phyloP scores from a whole-genome alignment of 1,140 invertebrate genomes.

The Heterodera schachtii region DNA sequence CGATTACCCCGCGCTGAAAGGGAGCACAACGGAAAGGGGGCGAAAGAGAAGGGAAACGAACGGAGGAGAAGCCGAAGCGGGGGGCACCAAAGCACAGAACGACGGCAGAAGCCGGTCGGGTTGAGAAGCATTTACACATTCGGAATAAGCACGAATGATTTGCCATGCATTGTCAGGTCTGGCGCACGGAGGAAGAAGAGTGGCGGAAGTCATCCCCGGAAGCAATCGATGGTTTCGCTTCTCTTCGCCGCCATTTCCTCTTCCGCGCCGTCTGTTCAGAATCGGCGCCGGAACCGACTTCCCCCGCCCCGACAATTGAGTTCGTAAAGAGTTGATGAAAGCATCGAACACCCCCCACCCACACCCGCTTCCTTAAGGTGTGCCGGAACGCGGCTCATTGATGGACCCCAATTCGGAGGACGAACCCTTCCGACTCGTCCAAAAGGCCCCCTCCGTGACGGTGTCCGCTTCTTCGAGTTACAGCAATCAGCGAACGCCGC shows the following conservation, averaged over 20 bases:
- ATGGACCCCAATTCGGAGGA: background rate
- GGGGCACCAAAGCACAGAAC: background rate
- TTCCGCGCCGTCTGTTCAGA: background rate
- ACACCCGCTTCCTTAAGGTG: background rate
- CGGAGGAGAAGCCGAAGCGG: background rate
- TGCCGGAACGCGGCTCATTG: conserved; percentile 1
- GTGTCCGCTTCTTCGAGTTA: background rate
- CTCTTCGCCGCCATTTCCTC: background rate
- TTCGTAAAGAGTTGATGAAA: background rate
- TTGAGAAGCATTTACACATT: background rate
- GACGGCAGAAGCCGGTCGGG: background rate
- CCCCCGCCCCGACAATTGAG: conserved; percentile 22
- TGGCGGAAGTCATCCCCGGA: background rate
- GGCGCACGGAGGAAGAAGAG: background rate
- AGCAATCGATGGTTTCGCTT: background rate
- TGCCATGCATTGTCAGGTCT: background rate
- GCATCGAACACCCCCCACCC: background rate
- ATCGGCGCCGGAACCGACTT: background rate
- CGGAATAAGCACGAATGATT: background rate
- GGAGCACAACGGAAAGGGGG: background rate
- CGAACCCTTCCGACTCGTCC: conserved; percentile 18
- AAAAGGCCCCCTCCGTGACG: conserved; percentile 8
- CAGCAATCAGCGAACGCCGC: background rate
- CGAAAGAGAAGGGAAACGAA: background rate
- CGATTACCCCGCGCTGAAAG: background rate